Conservation (phyloP, 2,797 vertebrate genomes). For the Gambelia wislizenii region DNA sequence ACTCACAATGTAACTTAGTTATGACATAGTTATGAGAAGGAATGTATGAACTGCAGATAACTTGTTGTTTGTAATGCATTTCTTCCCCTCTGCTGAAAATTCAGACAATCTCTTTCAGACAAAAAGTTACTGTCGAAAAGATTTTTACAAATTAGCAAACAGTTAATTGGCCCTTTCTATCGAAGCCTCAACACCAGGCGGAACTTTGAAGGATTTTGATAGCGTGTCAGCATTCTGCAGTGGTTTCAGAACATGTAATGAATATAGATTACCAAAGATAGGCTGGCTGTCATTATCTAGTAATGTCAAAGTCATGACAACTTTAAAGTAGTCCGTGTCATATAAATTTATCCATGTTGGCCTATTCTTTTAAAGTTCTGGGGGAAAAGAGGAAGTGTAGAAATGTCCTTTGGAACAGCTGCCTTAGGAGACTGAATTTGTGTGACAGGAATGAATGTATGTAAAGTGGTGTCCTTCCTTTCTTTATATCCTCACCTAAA, state of each 20-base stretch:
- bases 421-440: neutral
- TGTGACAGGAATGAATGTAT: slow-evolving; percentile 23
- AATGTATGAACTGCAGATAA: too few species aligned
- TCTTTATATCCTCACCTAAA: neutral
- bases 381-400: neutral
- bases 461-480: neutral
- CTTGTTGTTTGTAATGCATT: too few species aligned
- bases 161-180: slow-evolving; percentile 13
- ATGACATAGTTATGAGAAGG: too few species aligned
- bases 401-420: neutral
- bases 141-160: neutral
- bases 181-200: neutral
- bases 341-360: slow-evolving; percentile 25
- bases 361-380: slow-evolving; percentile 20
- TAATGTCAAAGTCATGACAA: slow-evolving; percentile 35
- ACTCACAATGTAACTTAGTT: too few species aligned
- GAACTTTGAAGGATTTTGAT: slow-evolving; percentile 18
- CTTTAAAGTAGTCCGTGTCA: slow-evolving; percentile 10
- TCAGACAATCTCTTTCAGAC: neutral
- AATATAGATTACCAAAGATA: slow-evolving; percentile 30
- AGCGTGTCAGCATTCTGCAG: slow-evolving; percentile 1
- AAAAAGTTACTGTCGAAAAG: neutral
- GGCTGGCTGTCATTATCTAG: slow-evolving; percentile 11
- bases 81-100: too few species aligned
- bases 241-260: slow-evolving; percentile 14